These are phyloP conservation scores for Thymallus thymallus DNA, from an alignment of 2,113 vertebrate genomes.

Conservation along the genomic window DNA sequence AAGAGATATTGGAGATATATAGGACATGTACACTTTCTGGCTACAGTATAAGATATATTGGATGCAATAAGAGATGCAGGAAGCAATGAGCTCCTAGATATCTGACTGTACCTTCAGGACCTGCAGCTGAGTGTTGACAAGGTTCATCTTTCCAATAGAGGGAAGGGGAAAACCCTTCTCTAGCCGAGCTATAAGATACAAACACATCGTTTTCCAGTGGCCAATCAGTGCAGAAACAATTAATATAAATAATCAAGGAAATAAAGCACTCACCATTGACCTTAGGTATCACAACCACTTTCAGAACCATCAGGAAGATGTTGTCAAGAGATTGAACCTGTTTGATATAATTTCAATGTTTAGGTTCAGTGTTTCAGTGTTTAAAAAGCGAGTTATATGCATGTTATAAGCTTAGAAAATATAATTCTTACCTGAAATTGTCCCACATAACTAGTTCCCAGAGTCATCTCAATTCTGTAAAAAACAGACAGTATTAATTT, in stretches of 20 bases:
- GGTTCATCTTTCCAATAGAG: slow-evolving; percentile 65
- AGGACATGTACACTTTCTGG: too few species aligned
- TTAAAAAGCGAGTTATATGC: background rate
- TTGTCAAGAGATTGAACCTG: slow-evolving; percentile 63
- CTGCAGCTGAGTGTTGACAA: slow-evolving; percentile 65
- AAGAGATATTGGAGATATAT: too few species aligned
- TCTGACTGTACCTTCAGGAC: slow-evolving; percentile 62
- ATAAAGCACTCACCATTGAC: slow-evolving; percentile 64
- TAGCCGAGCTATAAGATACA: slow-evolving; percentile 48
- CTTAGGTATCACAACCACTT: slow-evolving; percentile 57
- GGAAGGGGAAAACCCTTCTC: slow-evolving; percentile 72
- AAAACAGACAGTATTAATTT: slow-evolving; percentile 42
- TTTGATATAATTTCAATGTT: background rate
- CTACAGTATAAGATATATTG: too few species aligned
- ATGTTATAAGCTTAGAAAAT: background rate
- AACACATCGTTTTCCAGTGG: background rate
- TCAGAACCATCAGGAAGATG: slow-evolving; percentile 60
- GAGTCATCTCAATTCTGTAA: slow-evolving; percentile 63
- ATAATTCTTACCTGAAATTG: slow-evolving; percentile 63
- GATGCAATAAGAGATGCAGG: too few species aligned
- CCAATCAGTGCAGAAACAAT: background rate
- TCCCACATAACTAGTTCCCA: slow-evolving; percentile 70
- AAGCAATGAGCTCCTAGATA: too few species aligned
- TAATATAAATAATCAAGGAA: background rate
- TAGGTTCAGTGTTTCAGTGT: background rate